A percentile compares a stretch with the other conserved stretches of the same genome.
Evolutionary conservation across 2,888 invertebrate genomes (phyloP).

Genomic region (Parnassius orleans): DNA sequence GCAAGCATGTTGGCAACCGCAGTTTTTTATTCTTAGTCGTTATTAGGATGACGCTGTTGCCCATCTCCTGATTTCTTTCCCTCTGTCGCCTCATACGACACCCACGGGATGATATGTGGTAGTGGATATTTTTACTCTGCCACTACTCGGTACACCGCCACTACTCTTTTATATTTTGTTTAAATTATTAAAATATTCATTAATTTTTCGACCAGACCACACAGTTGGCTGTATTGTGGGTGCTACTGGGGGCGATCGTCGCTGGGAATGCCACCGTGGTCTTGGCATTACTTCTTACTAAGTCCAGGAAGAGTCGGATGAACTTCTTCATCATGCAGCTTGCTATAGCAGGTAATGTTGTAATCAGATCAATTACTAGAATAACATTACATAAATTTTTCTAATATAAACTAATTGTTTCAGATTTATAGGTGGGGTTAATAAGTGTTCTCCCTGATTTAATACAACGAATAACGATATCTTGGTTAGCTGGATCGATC

Average conservation of each 20-base stretch:
- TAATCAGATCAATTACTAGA: not conserved
- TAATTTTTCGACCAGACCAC: constrained; percentile 84
- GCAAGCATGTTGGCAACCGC: no score
- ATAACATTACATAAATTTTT: not conserved
- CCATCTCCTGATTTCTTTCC: no score
- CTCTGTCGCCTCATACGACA: no score
- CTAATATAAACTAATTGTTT: constrained; percentile 37
- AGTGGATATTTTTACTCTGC: no score
- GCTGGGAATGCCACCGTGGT: constrained; percentile 93
- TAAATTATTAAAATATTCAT: no score
- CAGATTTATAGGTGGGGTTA: constrained; percentile 93
- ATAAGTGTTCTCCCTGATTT: constrained; percentile 94
- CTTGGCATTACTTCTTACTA: constrained; percentile 89
- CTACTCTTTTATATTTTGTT: no score
- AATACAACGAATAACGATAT: constrained; percentile 92
- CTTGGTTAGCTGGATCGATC: constrained; percentile 93
- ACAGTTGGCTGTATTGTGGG: constrained; percentile 92
- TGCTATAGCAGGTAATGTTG: constrained; percentile 90
- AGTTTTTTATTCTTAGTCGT: no score
- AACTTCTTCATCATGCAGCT: constrained; percentile 97
- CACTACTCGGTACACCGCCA: no score
- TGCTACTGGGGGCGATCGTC: constrained; percentile 91
- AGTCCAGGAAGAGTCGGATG: constrained; percentile 94
- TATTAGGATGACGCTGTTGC: no score
- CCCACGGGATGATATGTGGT: no score